Conservation (phyloP, 2,888 invertebrate genomes). For the Drosophila emarginata region DNA sequence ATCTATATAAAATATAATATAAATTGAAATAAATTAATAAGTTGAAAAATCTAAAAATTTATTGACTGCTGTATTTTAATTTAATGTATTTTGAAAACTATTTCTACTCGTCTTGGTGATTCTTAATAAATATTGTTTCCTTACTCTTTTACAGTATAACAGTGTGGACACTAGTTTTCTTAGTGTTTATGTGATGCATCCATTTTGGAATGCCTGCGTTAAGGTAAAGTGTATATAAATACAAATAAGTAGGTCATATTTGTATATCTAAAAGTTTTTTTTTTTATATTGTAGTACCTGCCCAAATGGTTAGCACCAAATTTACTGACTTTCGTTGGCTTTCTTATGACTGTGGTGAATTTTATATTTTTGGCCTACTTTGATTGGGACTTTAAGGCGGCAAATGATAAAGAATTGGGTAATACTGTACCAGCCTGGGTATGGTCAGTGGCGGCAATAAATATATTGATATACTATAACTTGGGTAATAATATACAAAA, state of each 20-base stretch:
- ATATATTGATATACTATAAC: conserved; percentile 97
- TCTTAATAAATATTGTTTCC: conserved; percentile 9
- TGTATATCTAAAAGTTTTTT: not conserved
- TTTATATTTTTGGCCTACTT: conserved; percentile 92
- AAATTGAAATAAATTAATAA: too few species aligned
- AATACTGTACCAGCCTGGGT: conserved; percentile 91
- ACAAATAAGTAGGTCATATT: not conserved
- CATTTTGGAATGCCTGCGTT: conserved; percentile 99
- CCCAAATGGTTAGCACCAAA: conserved; percentile 99
- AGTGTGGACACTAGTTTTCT: conserved; percentile 97
- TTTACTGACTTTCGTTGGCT: conserved; percentile 96
- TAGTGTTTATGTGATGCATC: conserved; percentile 99
- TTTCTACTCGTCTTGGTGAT: too few species aligned
- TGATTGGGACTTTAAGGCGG: conserved; percentile 90
- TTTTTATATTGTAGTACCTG: conserved; percentile 88
- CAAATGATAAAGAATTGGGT: conserved; percentile 76
- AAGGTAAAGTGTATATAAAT: conserved; percentile 86
- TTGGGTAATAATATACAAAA: conserved; percentile 86
- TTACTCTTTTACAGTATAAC: conserved; percentile 90
- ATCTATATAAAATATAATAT: too few species aligned
- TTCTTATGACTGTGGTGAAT: conserved; percentile 93
- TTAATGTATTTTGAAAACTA: too few species aligned
- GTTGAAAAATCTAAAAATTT: too few species aligned
- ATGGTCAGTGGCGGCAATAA: conserved; percentile 92
- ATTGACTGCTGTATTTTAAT: too few species aligned